phyloP scores from a whole-genome alignment of 2,797 vertebrate genomes.

The Balearica regulorum region DNA sequence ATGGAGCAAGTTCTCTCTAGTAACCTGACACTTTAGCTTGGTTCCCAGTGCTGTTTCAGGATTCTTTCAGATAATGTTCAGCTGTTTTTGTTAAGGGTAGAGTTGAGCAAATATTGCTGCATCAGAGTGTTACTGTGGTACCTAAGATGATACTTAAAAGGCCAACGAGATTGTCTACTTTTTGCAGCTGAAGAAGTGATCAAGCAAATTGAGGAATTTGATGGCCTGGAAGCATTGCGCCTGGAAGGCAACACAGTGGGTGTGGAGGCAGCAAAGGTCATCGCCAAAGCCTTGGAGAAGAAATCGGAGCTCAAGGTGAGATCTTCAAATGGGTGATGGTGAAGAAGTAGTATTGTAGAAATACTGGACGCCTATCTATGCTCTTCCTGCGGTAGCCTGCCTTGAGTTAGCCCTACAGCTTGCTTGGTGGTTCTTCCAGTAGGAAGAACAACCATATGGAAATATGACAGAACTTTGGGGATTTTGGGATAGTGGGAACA shows the following conservation, averaged over 20 bases:
- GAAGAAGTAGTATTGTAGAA: neutral
- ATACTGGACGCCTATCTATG: neutral
- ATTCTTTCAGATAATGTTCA: neutral
- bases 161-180: neutral
- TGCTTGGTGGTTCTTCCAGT: neutral
- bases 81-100: neutral
- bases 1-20: neutral
- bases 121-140: neutral
- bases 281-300: conserved; percentile 90
- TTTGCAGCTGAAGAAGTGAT: conserved; percentile 86
- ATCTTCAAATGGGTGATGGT: neutral
- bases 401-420: neutral
- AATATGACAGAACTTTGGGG: neutral
- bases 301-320: conserved; percentile 90
- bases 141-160: neutral
- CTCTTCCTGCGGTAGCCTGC: neutral
- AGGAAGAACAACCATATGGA: neutral
- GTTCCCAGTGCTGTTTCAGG: neutral
- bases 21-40: neutral
- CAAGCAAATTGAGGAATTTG: conserved; percentile 87
- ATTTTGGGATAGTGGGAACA: neutral
- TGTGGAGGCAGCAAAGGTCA: conserved; percentile 90
- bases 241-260: conserved; percentile 96
- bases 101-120: neutral
- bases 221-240: conserved; percentile 86